Evolutionary conservation across 2,113 vertebrate genomes (phyloP).

Genomic region (Dicentrarchus labrax): DNA sequence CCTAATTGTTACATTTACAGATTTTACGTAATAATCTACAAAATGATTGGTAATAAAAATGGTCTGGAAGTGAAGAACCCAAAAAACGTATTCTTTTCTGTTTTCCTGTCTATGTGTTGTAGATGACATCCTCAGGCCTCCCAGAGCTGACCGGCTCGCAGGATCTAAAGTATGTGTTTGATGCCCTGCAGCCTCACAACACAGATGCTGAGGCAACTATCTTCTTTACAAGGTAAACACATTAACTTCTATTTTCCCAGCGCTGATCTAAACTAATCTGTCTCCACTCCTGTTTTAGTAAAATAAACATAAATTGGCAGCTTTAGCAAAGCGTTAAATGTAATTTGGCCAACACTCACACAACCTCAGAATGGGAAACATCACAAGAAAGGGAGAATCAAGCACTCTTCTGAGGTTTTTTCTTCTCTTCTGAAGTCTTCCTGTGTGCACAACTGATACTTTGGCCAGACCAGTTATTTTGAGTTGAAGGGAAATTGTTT

Average conservation of each 20-base stretch:
- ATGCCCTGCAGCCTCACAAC: slow-evolving; percentile 95
- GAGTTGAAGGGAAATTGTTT: background rate
- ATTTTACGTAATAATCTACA: background rate
- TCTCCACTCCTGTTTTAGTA: background rate
- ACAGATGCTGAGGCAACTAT: slow-evolving; percentile 97
- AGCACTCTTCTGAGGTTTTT: background rate
- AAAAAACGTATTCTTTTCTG: background rate
- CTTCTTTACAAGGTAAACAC: slow-evolving; percentile 95
- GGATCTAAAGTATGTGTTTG: slow-evolving; percentile 96
- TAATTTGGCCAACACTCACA: background rate
- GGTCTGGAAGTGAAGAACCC: background rate
- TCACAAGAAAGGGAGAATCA: background rate
- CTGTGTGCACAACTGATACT: background rate
- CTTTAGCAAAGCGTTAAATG: background rate
- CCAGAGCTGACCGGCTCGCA: slow-evolving; percentile 93
- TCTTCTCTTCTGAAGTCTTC: background rate
- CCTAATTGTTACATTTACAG: background rate
- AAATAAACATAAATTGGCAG: background rate
- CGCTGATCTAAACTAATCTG: background rate
- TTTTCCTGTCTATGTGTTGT: slow-evolving; percentile 10
- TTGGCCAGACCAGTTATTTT: background rate
- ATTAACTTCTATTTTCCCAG: background rate
- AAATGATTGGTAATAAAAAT: background rate
- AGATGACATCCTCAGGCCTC: slow-evolving; percentile 98
- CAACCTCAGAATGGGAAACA: background rate